Evolutionary conservation across 2,797 vertebrate genomes (phyloP).

Genomic region (Parambassis ranga): DNA sequence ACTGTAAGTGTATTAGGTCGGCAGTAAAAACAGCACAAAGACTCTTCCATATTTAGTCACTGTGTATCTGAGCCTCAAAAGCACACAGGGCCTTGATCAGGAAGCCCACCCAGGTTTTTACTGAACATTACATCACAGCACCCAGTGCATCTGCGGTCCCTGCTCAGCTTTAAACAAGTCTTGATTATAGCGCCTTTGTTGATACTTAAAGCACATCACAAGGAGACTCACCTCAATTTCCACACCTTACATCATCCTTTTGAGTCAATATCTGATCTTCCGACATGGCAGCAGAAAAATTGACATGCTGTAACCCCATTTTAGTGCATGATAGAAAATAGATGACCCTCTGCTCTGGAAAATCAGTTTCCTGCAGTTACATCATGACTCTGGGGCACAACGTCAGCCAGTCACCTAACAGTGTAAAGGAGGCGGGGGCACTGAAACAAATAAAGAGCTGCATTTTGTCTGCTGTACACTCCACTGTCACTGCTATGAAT

Average conservation of each 20-base stretch:
- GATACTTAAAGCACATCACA: conserved; percentile 46
- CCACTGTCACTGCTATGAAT: conserved; percentile 11
- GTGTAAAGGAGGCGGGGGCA: neutral
- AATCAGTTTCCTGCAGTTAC: conserved; percentile 66
- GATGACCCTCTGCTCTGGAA: conserved; percentile 48
- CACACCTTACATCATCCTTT: conserved; percentile 62
- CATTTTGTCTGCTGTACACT: conserved; percentile 15
- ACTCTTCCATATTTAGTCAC: conserved; percentile 24
- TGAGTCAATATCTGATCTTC: conserved; percentile 39
- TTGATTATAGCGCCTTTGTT: conserved; percentile 46
- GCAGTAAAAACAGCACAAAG: neutral
- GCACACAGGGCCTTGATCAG: conserved; percentile 29
- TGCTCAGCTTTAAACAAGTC: conserved; percentile 14
- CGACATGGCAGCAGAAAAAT: conserved; percentile 4
- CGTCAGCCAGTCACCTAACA: conserved; percentile 9
- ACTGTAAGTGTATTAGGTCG: neutral
- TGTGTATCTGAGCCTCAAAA: conserved; percentile 28
- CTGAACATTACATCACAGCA: conserved; percentile 55
- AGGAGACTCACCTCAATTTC: conserved; percentile 52
- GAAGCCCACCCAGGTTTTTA: conserved; percentile 54
- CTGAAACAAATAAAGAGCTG: conserved; percentile 8
- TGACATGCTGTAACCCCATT: conserved; percentile 38
- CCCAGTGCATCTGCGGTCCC: conserved; percentile 1
- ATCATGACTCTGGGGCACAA: conserved; percentile 59
- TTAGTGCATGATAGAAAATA: conserved; percentile 44